Conservation (phyloP, 23 tunicate species). For the Trididemnum clinides region DNA sequence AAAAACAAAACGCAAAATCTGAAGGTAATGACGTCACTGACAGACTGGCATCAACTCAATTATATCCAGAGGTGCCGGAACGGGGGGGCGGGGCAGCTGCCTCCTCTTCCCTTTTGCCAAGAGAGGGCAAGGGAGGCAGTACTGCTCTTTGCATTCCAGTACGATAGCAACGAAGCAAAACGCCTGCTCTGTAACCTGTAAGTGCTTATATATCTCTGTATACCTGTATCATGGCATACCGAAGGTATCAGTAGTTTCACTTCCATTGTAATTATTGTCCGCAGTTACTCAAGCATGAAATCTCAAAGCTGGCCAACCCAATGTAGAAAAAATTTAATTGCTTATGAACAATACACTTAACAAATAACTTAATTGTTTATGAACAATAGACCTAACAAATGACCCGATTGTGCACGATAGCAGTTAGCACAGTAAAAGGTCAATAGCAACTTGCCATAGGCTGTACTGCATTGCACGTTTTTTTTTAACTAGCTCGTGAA, state of each 20-base stretch:
- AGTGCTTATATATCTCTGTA: neutral
- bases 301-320: too few species aligned
- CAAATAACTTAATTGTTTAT: too few species aligned
- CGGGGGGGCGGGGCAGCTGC: neutral
- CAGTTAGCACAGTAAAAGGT: constrained; percentile 13
- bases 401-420: too few species aligned
- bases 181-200: neutral
- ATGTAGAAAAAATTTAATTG: too few species aligned
- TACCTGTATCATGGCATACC: neutral
- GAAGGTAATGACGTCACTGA: too few species aligned
- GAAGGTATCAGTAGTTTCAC: neutral
- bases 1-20: too few species aligned
- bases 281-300: neutral
- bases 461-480: too few species aligned
- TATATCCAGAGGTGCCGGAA: neutral
- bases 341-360: too few species aligned
- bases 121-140: neutral
- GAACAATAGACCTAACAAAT: too few species aligned
- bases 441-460: neutral
- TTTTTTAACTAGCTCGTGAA: neutral
- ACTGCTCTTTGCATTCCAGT: neutral
- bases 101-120: too few species aligned
- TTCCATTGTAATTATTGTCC: neutral
- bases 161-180: too few species aligned
- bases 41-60: too few species aligned